Conservation (phyloP, 2,113 vertebrate genomes). For the Nicator chloris region DNA sequence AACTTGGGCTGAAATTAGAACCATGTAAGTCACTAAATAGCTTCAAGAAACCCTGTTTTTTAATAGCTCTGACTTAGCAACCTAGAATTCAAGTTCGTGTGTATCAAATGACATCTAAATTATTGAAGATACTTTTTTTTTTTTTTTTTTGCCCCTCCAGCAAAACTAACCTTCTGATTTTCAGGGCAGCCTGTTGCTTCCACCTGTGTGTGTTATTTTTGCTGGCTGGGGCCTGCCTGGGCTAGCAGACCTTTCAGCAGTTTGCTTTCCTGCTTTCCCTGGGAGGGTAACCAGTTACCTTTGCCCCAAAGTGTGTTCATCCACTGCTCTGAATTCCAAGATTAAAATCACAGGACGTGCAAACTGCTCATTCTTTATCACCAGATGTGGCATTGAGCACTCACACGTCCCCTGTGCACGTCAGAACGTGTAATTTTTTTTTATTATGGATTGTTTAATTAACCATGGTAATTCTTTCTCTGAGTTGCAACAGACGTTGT, state of each 20-base stretch:
- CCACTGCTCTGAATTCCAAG: not conserved
- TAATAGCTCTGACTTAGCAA: constrained; percentile 6
- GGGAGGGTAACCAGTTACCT: not conserved
- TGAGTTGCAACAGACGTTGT: not conserved
- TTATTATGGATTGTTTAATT: not conserved
- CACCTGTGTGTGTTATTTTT: not conserved
- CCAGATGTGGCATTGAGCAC: not conserved
- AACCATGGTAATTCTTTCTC: not conserved
- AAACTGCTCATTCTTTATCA: not conserved
- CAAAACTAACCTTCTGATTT: not conserved
- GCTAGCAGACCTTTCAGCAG: not conserved
- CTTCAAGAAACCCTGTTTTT: not conserved
- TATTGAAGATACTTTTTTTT: not conserved
- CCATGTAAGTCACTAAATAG: not conserved
- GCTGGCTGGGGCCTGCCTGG: not conserved
- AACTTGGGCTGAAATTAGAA: constrained; percentile 32
- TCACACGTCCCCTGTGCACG: not conserved
- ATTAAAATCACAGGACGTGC: not conserved
- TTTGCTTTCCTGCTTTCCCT: not conserved
- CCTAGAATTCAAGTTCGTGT: not conserved
- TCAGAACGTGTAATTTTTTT: not conserved
- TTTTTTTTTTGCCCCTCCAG: not conserved
- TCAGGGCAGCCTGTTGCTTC: not conserved
- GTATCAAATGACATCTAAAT: not conserved
- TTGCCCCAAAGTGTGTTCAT: not conserved